Conservation (phyloP, 2,888 invertebrate species). For the Ferdinandea cuprea region DNA sequence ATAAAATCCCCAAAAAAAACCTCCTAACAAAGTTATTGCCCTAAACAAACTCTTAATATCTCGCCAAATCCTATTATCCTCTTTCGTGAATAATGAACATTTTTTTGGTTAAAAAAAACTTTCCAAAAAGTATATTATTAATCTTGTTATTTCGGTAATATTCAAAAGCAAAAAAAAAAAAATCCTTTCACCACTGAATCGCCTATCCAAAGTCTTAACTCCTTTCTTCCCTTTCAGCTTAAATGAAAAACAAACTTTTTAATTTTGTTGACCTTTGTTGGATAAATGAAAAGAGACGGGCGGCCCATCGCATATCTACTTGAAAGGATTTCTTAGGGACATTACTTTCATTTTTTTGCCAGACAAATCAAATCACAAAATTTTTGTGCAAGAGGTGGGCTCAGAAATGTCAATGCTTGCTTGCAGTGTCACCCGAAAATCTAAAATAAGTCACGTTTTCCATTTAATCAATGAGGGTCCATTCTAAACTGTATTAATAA, state of each 20-base stretch:
- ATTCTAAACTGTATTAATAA: no score
- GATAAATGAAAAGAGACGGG: conserved; percentile 2
- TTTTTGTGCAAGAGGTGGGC: neutral
- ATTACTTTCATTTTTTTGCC: neutral
- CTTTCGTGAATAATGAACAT: conserved; percentile 13
- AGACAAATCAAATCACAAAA: no score
- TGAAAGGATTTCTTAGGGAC: neutral
- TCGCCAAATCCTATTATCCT: conserved; percentile 30
- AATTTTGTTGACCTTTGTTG: conserved; percentile 31
- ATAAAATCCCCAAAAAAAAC: neutral
- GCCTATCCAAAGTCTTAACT: conserved; percentile 18
- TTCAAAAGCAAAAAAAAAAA: neutral
- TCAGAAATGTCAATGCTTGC: conserved; percentile 1
- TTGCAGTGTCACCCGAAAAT: conserved; percentile 13
- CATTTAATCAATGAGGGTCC: conserved; percentile 54
- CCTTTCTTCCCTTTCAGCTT: neutral
- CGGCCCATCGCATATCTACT: conserved; percentile 14
- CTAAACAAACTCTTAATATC: conserved; percentile 17
- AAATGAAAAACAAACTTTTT: conserved; percentile 33
- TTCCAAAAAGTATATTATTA: conserved; percentile 33
- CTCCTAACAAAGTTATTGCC: conserved; percentile 17
- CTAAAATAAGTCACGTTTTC: conserved; percentile 47
- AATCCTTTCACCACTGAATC: conserved; percentile 18
- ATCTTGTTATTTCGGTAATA: conserved; percentile 33
- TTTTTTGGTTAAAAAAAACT: neutral